phyloP scores from a whole-genome alignment of 1,140 invertebrate species.

The Papilio machaon region DNA sequence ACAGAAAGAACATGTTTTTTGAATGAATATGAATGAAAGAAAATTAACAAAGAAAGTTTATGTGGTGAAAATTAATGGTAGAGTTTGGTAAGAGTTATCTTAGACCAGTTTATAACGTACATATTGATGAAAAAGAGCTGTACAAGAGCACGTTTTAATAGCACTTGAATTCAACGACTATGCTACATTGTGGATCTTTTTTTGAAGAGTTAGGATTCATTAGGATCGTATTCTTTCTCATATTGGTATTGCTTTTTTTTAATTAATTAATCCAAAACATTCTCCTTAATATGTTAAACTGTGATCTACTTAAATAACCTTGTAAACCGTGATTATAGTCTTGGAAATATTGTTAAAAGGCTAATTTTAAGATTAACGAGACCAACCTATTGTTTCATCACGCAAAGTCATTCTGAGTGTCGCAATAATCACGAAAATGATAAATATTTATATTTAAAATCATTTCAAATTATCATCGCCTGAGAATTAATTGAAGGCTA shows the following conservation, averaged over 20 bases:
- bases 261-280: background rate
- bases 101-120: too few relatives aligned
- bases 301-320: background rate
- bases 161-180: too few relatives aligned
- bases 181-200: too few relatives aligned
- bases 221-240: too few relatives aligned
- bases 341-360: background rate
- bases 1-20: background rate
- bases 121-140: too few relatives aligned
- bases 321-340: background rate
- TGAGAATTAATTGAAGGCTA: constrained; percentile 34
- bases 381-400: constrained; percentile 29
- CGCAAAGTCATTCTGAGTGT: constrained; percentile 19
- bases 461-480: constrained; percentile 27
- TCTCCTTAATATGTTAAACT: background rate
- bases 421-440: constrained; percentile 13
- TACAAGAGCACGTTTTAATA: too few relatives aligned
- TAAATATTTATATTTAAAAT: constrained; percentile 25
- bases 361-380: constrained; percentile 20
- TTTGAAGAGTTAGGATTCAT: too few relatives aligned
- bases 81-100: too few relatives aligned
- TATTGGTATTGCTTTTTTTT: too few relatives aligned
- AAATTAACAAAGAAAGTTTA: too few relatives aligned
- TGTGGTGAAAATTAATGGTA: too few relatives aligned
- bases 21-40: too few relatives aligned